These are phyloP conservation scores for Bellardia bayeri DNA, from an alignment of 2,888 invertebrate genomes.

Conservation along the genomic window DNA sequence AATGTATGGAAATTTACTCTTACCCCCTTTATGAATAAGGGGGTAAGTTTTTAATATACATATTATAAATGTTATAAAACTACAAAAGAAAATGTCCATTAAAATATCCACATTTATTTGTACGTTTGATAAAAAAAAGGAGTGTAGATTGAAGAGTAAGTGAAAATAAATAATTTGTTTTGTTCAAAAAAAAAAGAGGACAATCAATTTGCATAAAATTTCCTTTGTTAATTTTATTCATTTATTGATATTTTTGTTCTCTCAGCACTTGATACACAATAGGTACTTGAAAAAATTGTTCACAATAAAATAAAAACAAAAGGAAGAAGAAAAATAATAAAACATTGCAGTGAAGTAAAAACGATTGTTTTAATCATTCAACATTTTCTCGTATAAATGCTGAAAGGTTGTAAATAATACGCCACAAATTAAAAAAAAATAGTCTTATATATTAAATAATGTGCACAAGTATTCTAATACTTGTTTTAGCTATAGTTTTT, in stretches of 20 bases:
- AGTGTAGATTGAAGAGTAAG: not conserved
- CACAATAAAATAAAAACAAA: not conserved
- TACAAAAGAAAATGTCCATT: too few relatives aligned
- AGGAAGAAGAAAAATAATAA: constrained; percentile 21
- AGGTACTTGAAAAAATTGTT: constrained; percentile 7
- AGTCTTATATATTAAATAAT: too few relatives aligned
- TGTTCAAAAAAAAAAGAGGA: constrained; percentile 47
- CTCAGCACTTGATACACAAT: constrained; percentile 28
- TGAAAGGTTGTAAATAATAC: not conserved
- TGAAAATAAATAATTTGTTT: constrained; percentile 1
- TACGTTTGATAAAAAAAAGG: not conserved
- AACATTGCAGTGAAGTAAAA: not conserved
- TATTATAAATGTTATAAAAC: too few relatives aligned
- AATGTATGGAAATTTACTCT: too few relatives aligned
- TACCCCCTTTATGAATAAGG: too few relatives aligned
- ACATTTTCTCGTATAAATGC: not conserved
- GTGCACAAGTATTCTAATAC: too few relatives aligned
- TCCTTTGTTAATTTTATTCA: constrained; percentile 48
- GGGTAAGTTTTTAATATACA: too few relatives aligned
- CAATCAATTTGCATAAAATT: constrained; percentile 61
- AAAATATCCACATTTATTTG: too few relatives aligned
- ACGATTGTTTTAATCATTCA: not conserved
- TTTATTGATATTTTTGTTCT: constrained; percentile 31
- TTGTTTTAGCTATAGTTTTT: too few relatives aligned
- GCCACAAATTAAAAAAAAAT: not conserved